Percentiles rank a stretch among this genome's conserved stretches.
Evolutionary conservation across 2,113 vertebrate genomes (phyloP).

Genomic region (Crotalus horridus): DNA sequence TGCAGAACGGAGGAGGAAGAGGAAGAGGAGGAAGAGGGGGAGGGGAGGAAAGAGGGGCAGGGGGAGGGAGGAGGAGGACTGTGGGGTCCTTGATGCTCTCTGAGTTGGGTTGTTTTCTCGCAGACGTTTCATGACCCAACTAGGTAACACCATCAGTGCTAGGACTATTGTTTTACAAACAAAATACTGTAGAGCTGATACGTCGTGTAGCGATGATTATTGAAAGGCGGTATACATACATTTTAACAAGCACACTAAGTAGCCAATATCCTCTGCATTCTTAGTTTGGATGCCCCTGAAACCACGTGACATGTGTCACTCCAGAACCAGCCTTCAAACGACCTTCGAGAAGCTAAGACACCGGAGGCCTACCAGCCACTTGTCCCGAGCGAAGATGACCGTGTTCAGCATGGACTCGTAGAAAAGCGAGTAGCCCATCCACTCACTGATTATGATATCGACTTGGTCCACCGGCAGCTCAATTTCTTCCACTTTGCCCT

Average conservation of each 20-base stretch:
- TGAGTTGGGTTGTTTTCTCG: too few relatives aligned
- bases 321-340: background rate
- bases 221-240: background rate
- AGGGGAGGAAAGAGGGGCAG: too few relatives aligned
- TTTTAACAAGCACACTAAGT: background rate
- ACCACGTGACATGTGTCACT: background rate
- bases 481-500: constrained; percentile 96
- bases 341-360: constrained; percentile 21
- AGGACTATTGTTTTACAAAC: background rate
- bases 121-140: too few relatives aligned
- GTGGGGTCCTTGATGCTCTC: too few relatives aligned
- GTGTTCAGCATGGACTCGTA: constrained; percentile 99
- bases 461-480: constrained; percentile 94
- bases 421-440: constrained; percentile 99
- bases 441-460: constrained; percentile 98
- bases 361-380: constrained; percentile 88
- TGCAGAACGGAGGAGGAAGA: too few relatives aligned
- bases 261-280: background rate
- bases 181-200: background rate
- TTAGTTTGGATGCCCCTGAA: background rate
- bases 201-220: background rate
- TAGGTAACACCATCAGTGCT: too few relatives aligned
- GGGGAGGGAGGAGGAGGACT: too few relatives aligned
- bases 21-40: too few relatives aligned
- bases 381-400: constrained; percentile 96